Percentiles rank a stretch among this genome's conserved stretches.
phyloP scores from a whole-genome alignment of 2,888 invertebrate genomes.

The Tetragonisca angustula region DNA sequence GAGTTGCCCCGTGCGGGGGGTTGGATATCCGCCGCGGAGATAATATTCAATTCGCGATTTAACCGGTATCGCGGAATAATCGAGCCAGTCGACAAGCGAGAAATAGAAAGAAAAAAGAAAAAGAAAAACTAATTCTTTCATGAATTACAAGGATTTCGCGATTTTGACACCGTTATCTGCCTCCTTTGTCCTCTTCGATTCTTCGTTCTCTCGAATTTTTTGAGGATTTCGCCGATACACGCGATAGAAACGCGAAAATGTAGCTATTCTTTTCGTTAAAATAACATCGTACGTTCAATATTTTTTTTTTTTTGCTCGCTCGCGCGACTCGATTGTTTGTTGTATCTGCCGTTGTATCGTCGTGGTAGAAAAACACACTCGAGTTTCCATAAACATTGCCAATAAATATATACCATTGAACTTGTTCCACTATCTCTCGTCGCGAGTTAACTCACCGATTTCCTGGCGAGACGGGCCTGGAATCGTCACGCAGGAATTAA shows the following conservation, averaged over 20 bases:
- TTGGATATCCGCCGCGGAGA: background rate
- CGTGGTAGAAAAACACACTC: no score
- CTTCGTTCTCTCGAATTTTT: background rate
- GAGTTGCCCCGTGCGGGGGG: background rate
- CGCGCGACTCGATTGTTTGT: no score
- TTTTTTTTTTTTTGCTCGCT: background rate
- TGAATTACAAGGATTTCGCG: background rate
- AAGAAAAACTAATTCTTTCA: constrained; percentile 5
- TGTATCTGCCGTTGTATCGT: no score
- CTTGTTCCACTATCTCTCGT: no score
- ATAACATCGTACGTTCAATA: background rate
- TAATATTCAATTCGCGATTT: constrained; percentile 19
- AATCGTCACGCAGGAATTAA: background rate
- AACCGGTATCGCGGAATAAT: background rate
- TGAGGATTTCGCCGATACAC: background rate
- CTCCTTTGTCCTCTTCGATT: background rate
- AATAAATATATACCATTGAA: no score
- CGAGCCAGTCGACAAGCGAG: background rate
- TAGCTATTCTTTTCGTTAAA: background rate
- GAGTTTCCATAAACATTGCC: no score
- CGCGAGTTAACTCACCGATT: background rate
- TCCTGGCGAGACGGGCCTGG: no score
- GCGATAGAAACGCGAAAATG: background rate
- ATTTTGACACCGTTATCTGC: background rate
- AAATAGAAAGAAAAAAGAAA: background rate